Evolutionary conservation across 2,797 vertebrate species (phyloP).

Genomic region (Heteromormyrus szaboi): DNA sequence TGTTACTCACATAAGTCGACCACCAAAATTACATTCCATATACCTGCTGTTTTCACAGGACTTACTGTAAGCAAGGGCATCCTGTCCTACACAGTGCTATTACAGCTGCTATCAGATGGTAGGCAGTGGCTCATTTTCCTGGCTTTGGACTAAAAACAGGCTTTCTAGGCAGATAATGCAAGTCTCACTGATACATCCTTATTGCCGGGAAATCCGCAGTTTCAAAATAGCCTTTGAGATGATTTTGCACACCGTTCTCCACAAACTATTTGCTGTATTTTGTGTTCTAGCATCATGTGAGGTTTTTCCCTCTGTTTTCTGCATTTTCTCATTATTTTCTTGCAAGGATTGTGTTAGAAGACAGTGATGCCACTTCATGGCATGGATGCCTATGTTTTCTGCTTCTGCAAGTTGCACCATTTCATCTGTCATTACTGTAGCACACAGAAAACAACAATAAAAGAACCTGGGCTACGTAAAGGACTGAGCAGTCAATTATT

Average conservation of each 20-base stretch:
- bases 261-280: neutral
- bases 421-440: neutral
- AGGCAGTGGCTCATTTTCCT: conserved; percentile 5
- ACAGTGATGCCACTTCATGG: neutral
- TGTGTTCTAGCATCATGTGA: neutral
- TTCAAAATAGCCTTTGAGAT: neutral
- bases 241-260: neutral
- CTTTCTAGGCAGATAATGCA: neutral
- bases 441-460: neutral
- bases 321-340: neutral
- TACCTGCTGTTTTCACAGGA: conserved; percentile 14
- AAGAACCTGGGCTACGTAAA: neutral
- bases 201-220: neutral
- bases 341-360: neutral
- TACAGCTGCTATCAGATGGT: conserved; percentile 8
- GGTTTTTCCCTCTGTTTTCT: neutral
- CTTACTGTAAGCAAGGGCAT: neutral
- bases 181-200: neutral
- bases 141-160: neutral
- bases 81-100: neutral
- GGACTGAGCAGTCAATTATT: neutral
- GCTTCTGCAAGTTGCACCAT: neutral
- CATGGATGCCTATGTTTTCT: neutral
- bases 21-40: neutral
- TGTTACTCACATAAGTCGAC: neutral